These are phyloP conservation scores for Chrysopilus asiliformis DNA, from an alignment of 2,888 invertebrate species.

Conservation along the genomic window DNA sequence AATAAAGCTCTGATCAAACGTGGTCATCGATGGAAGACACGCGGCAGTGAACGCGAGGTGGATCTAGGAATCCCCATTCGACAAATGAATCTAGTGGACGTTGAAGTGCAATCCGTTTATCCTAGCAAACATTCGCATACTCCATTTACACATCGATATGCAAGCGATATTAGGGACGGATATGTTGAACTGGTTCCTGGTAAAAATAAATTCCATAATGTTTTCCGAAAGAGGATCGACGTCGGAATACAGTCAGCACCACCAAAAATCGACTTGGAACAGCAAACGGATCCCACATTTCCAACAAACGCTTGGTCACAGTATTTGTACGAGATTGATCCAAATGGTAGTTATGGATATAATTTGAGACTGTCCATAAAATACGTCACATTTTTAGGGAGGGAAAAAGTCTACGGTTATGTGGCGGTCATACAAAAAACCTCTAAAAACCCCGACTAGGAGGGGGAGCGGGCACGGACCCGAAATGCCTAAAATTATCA, in stretches of 20 bases:
- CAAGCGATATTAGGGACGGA: slow-evolving; percentile 49
- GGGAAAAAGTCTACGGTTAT: no score
- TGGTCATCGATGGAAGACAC: slow-evolving; percentile 41
- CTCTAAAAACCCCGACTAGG: no score
- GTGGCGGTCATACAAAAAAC: no score
- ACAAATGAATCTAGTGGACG: slow-evolving; percentile 45
- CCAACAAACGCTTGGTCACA: slow-evolving; percentile 59
- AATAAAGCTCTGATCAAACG: slow-evolving; percentile 44
- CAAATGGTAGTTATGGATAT: slow-evolving; percentile 9
- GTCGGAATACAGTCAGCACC: slow-evolving; percentile 46
- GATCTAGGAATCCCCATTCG: slow-evolving; percentile 40
- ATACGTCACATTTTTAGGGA: no score
- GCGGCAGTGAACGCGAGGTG: slow-evolving; percentile 54
- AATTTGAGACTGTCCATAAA: no score
- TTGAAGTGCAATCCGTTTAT: slow-evolving; percentile 53
- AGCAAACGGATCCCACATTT: slow-evolving; percentile 55
- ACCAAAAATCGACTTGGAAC: slow-evolving; percentile 34
- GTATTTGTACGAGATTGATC: slow-evolving; percentile 39
- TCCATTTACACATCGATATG: slow-evolving; percentile 41
- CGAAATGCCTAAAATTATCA: no score
- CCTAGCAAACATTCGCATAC: slow-evolving; percentile 38
- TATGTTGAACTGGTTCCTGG: slow-evolving; percentile 50
- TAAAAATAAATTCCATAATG: slow-evolving; percentile 41
- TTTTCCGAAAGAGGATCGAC: slow-evolving; percentile 44
- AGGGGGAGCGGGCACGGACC: no score